Base-by-base conservation (phyloP, 2,888 invertebrate genomes). In the Leucophenga montana region DNA sequence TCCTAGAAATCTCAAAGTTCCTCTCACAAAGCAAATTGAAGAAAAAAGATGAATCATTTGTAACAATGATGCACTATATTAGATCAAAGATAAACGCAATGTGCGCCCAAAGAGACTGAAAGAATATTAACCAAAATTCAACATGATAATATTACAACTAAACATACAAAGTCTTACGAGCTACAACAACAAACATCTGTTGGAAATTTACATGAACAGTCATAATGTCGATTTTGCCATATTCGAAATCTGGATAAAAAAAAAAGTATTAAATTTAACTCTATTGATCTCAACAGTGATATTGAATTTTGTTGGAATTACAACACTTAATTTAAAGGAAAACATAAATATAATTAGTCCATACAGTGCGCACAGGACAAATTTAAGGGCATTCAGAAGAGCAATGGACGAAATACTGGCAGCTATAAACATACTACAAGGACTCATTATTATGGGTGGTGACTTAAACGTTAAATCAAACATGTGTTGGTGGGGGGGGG, bases 81-180 rank as follows among this genome's bases (percentile, higher is more conserved):
- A n/a, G n/a, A n/a, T n/a, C n/a, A n/a, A n/a, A n/a, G n/a, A n/a
- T n/a, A n/a, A n/a, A n/a, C n/a, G n/a, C n/a, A n/a, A n/a, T n/a
- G n/a, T n/a, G n/a, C n/a, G n/a, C n/a, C n/a, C n/a, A n/a, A n/a
- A n/a, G n/a, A n/a, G n/a, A n/a, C n/a, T n/a, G n/a, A n/a, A n/a
- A n/a, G n/a, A n/a, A n/a, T n/a, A n/a, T n/a, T n/a, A n/a, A n/a
- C n/a, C n/a, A n/a, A n/a, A n/a, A n/a, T n/a, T n/a, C n/a, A n/a
- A n/a, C n/a, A 68, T 71, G 56, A 67, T 31, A 44, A 4, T 71
- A 13, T 27, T 72, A 56, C 72, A 70, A 67, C 66, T 33, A 27
- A 72, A 72, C 22, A 70, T 68, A n/a, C n/a, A n/a, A n/a, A n/a
- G n/a, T n/a, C n/a, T n/a, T n/a, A n/a, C n/a, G n/a, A n/a, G n/a